A percentile compares a stretch with the other conserved stretches of the same genome.
phyloP scores from a whole-genome alignment of 1,140 invertebrate genomes.

The Dreissena polymorpha region DNA sequence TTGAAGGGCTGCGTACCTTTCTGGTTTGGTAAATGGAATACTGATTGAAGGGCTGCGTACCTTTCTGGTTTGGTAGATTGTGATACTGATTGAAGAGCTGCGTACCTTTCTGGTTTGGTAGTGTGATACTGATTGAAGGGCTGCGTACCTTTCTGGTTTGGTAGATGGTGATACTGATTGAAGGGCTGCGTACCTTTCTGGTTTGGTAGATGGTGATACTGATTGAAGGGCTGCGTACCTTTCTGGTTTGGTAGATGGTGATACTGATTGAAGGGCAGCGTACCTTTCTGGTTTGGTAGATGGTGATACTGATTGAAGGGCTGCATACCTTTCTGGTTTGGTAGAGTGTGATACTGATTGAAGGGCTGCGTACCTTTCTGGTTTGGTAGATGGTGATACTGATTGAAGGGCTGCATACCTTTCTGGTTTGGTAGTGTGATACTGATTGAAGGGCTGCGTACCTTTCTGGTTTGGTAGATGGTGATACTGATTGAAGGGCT shows the following conservation, averaged over 20 bases:
- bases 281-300: slow-evolving; percentile 81
- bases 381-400: slow-evolving; percentile 80
- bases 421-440: too few species aligned
- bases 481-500: slow-evolving; percentile 79
- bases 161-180: slow-evolving; percentile 79
- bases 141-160: slow-evolving; percentile 80
- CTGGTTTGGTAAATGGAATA: too few species aligned
- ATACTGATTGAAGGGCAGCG: slow-evolving; percentile 73
- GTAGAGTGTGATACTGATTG: too few species aligned
- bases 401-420: slow-evolving; percentile 82
- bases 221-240: slow-evolving; percentile 74
- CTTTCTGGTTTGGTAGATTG: slow-evolving; percentile 80
- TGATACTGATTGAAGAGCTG: slow-evolving; percentile 74
- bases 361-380: slow-evolving; percentile 77
- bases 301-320: slow-evolving; percentile 79
- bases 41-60: slow-evolving; percentile 70
- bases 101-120: slow-evolving; percentile 80
- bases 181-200: too few species aligned
- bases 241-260: slow-evolving; percentile 80
- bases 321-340: too few species aligned
- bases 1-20: slow-evolving; percentile 82
- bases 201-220: too few species aligned
- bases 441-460: slow-evolving; percentile 62
- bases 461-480: slow-evolving; percentile 81
- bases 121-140: too few species aligned